Conservation (phyloP, 2,888 invertebrate species). For the Prosopocoilus inquinatus region DNA sequence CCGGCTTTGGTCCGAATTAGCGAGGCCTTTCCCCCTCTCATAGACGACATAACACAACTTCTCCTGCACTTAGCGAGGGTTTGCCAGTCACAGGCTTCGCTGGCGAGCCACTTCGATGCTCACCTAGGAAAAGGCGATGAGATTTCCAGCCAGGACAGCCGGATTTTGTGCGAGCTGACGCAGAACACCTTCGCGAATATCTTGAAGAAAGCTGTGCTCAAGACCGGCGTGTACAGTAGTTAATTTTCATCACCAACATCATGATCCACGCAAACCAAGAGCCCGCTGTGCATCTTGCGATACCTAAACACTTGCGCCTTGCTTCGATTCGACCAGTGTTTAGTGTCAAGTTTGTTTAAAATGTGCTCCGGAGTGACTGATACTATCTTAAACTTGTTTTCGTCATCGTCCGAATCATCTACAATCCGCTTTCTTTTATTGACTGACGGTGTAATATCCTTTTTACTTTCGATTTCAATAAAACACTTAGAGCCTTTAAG, state of each 20-base stretch:
- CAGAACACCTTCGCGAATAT: slow-evolving; percentile 61
- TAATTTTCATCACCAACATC: slow-evolving; percentile 12
- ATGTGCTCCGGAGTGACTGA: slow-evolving; percentile 53
- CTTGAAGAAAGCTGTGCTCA: slow-evolving; percentile 64
- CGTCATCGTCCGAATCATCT: slow-evolving; percentile 25
- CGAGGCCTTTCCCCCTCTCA: slow-evolving; percentile 87
- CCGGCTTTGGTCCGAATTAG: slow-evolving; percentile 85
- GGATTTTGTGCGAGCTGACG: slow-evolving; percentile 45
- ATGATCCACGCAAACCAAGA: slow-evolving; percentile 30
- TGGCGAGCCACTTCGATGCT: slow-evolving; percentile 52
- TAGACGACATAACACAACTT: slow-evolving; percentile 84
- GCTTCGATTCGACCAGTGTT: slow-evolving; percentile 56
- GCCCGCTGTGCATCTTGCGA: slow-evolving; percentile 48
- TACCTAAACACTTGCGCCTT: slow-evolving; percentile 57
- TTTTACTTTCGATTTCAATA: slow-evolving; percentile 42
- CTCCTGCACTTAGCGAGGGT: slow-evolving; percentile 83
- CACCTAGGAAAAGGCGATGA: slow-evolving; percentile 45
- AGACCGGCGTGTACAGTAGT: slow-evolving; percentile 62
- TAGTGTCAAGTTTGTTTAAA: slow-evolving; percentile 53
- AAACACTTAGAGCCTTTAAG: slow-evolving; percentile 51
- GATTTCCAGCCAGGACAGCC: slow-evolving; percentile 43
- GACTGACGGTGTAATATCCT: slow-evolving; percentile 27
- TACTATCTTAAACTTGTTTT: slow-evolving; percentile 41
- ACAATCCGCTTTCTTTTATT: slow-evolving; percentile 19
- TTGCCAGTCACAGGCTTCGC: slow-evolving; percentile 78